A percentile compares a stretch with the other conserved stretches of the same genome.
phyloP scores from a whole-genome alignment of 2,888 invertebrate genomes.

The Blastobasis adustella region DNA sequence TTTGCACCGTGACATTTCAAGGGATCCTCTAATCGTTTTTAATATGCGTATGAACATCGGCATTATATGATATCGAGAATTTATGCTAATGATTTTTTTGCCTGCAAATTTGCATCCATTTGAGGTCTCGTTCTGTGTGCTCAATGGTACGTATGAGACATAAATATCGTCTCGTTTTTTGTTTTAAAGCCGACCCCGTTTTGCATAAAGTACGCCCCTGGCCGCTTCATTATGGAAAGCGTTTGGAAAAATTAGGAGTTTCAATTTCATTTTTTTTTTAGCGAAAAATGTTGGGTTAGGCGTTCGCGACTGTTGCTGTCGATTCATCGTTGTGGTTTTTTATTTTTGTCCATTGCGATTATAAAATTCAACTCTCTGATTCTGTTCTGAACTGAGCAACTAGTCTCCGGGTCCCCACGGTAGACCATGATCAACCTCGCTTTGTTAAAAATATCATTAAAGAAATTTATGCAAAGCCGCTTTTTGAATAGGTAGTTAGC shows the following conservation, averaged over 20 bases:
- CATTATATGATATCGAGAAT: slow-evolving; percentile 29
- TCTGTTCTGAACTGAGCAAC: too few species aligned
- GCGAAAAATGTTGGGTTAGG: too few species aligned
- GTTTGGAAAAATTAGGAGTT: slow-evolving; percentile 22
- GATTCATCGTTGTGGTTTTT: too few species aligned
- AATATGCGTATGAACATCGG: slow-evolving; percentile 32
- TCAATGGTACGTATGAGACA: slow-evolving; percentile 45
- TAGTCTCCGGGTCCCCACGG: too few species aligned
- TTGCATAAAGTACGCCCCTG: slow-evolving; percentile 34
- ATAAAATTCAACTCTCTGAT: too few species aligned
- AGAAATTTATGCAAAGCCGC: too few species aligned
- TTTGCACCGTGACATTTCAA: slow-evolving; percentile 14
- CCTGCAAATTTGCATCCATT: slow-evolving; percentile 44
- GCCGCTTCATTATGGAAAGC: slow-evolving; percentile 28
- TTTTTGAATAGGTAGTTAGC: too few species aligned
- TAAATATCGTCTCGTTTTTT: slow-evolving; percentile 40
- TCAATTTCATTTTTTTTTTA: too few species aligned
- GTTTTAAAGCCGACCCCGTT: slow-evolving; percentile 28
- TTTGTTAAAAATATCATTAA: too few species aligned
- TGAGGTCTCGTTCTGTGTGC: slow-evolving; percentile 37
- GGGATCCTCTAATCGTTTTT: slow-evolving; percentile 30
- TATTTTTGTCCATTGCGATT: too few species aligned
- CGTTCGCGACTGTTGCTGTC: too few species aligned
- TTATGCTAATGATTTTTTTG: slow-evolving; percentile 43
- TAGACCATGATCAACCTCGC: too few species aligned